phyloP scores from a whole-genome alignment of 2,797 vertebrate species.

The Luscinia megarhynchos region DNA sequence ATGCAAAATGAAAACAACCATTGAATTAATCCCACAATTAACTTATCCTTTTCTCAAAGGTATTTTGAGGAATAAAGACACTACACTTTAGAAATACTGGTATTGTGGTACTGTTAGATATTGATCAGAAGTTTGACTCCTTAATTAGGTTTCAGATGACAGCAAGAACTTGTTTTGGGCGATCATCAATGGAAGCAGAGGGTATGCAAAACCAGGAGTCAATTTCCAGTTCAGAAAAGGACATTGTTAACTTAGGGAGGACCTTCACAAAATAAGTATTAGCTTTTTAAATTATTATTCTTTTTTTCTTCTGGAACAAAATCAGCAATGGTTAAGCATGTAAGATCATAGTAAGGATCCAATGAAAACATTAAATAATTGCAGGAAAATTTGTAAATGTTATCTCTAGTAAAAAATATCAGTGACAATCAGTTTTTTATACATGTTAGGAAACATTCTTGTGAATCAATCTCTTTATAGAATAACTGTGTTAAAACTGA shows the following conservation, averaged over 20 bases:
- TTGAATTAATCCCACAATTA: not conserved
- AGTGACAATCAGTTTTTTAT: not conserved
- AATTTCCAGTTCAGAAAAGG: not conserved
- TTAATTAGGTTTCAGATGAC: not conserved
- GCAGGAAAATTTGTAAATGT: not conserved
- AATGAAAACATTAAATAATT: not conserved
- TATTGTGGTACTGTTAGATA: not conserved
- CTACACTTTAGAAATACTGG: not conserved
- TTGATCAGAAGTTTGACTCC: not conserved
- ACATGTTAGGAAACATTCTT: not conserved
- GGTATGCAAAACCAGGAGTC: not conserved
- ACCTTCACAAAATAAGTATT: not conserved
- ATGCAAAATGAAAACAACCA: not conserved
- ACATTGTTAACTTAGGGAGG: not conserved
- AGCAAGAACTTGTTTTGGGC: not conserved
- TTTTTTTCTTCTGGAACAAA: not conserved
- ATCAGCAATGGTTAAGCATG: not conserved
- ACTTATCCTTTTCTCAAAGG: not conserved
- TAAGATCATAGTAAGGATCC: not conserved
- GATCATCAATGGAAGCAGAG: not conserved
- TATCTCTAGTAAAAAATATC: not conserved
- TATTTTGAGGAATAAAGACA: not conserved
- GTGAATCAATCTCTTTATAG: not conserved
- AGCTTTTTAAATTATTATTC: not conserved
- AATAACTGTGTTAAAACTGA: not conserved